Base-by-base conservation (phyloP, 2,797 vertebrate genomes). In the Dryobates pubescens region DNA sequence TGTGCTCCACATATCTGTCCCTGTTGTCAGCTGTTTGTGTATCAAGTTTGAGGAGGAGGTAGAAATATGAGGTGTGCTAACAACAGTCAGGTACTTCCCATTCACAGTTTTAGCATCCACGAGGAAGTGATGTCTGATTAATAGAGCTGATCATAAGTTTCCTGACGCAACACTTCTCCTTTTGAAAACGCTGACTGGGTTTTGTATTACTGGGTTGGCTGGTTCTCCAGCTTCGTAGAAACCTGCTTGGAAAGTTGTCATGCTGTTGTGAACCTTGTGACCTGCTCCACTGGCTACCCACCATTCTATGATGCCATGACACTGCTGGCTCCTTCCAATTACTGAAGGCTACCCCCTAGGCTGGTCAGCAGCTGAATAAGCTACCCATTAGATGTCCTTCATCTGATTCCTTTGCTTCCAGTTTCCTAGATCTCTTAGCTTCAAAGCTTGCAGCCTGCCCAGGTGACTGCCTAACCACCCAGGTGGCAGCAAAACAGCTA, bases 201-300 rank as follows among this genome's bases (percentile, higher is more conserved):
- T 90, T 45, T 79, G 61, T 36, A 18, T 58, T 94, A 86, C 92
- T 93, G 80, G 95, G 92, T 61, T 91, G 89, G 65, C 96, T 94
- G 89, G 92, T 94, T 96, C 89, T 93, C 90, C 89, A 62, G 45
- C 92, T 91, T 92, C 76, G 81, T 1, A 58, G 62, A 86, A 94
- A 93, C 94, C 91, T 96, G 95, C 92, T 96, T 92, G 92, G 70
- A 95, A 95, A 93, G 70, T 64, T 86, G 83, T 82, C 71, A 20
- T 75, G 69, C 76, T 86, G 75, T 81, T 0, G 3, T 79, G 68
- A 23, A 5, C 65, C 41, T 65, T 65, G 74, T 6, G 78, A 56
- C 96, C 83, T 92, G 94, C 93, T 95, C 82, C 78, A 82, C 94
- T 86, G 88, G 86, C 90, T 90, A 12, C 88, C 94, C 71, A 58